Base-by-base conservation (phyloP, 2,888 invertebrate species). In the Anticlea derivata region DNA sequence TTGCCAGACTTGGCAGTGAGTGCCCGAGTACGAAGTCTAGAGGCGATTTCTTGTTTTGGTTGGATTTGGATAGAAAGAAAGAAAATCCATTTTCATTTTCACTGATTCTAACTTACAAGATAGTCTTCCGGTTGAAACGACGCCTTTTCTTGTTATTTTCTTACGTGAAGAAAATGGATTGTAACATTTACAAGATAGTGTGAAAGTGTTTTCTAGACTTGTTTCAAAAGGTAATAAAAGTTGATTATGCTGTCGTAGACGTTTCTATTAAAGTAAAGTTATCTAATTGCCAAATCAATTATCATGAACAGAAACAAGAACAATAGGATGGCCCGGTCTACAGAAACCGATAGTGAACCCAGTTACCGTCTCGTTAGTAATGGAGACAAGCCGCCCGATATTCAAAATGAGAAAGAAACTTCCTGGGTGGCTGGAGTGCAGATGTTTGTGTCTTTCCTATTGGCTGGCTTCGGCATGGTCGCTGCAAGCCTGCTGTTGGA, bases 391-490 rank as follows among this genome's bases (percentile, higher is more conserved):
- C 85, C 88, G 2, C 87, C 88, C 6, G 86, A 86, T 63, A 78
- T 82, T 52, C 81, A 78, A 68, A 69, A 75, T 75, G 81, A 66
- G 61, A 89, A 88, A 69, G 92, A 94, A 80, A 92, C 90, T 76
- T 89, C 93, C 43, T 93, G 93, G 93, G 92, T 93, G 30, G 94
- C 94, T 48, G 93, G 94, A 27, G 92, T 96, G 37, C 95, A 97
- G 88, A 96, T 97, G 88, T 94, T 94, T 73, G 93, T 94, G 62
- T 97, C 97, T 5, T 97, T 96, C 83, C 83, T 97, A 48, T 92
- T 97, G 50, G 97, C 97, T 50, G 97, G 97, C 8, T 94, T 96
- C 74, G 97, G 97, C 46, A 97, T 96, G 95, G 97, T 97, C 1
- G 95, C 95, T 7, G 97, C 97, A 46, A 97, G 97, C 66, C 90